Evolutionary conservation across 2,888 invertebrate genomes (phyloP), one percentile per base, ranked within the genome.

Genomic region (Diabrotica balteata): DNA sequence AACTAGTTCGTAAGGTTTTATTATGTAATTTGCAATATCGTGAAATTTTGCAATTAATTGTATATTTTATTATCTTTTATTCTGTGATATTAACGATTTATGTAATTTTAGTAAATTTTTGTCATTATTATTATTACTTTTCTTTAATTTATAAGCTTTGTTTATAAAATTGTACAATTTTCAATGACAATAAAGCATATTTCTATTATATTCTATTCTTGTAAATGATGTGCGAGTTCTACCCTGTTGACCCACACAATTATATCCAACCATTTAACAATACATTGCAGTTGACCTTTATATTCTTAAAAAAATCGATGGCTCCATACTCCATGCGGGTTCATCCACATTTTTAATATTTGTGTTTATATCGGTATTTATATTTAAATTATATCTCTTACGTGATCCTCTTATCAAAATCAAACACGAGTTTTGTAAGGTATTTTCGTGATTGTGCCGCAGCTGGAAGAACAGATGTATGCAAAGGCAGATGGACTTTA

Each of bases 391-490:
- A 65, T 65, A 62, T 59, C 55, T 67, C 51, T 62, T 62, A 67
- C 59, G 55, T 59, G 66, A 69, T 66, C 62, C 59, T 77, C 72
- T 78, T 79, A 79, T 80, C 79, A 77, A 77, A 77, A 78, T 76
- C 77, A 77, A 78, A 79, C 76, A 79, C 77, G 73, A 79, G 72
- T 70, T 75, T 75, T 71, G 73, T 75, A 75, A 68, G 71, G 70
- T 80, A 78, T 79, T 78, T 79, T 74, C 78, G 77, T 79, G 80
- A 80, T 80, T 79, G 78, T 79, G 75, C 74, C 67, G 80, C 80
- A 81, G 80, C 80, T 81, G 80, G 79, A 78, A 72, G 77, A 78
- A 79, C 80, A 79, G 80, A 80, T 80, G 78, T 77, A 68, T 75
- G 73, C 68, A 72, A 75, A 76, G 74, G 78, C 77, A 80, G 78